Evolutionary conservation across 1,140 invertebrate genomes (phyloP).

Genomic region (Drosophila ironensis): DNA sequence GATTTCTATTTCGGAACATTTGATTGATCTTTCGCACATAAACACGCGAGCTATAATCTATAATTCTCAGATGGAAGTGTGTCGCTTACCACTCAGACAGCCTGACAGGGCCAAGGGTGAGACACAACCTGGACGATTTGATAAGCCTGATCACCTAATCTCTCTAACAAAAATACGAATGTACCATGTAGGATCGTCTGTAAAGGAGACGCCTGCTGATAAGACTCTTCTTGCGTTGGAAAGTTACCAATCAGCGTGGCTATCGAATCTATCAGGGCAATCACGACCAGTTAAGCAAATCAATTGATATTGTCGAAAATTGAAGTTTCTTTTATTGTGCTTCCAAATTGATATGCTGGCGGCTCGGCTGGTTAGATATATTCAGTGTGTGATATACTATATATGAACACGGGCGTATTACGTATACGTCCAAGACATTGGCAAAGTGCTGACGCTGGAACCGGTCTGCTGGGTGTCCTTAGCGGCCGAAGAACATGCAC

Average conservation of each 20-base stretch:
- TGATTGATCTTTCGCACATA: constrained; percentile 54
- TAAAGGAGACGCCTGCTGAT: constrained; percentile 38
- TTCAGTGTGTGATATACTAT: constrained; percentile 21
- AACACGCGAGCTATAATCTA: constrained; percentile 63
- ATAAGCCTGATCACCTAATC: constrained; percentile 61
- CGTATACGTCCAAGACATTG: constrained; percentile 46
- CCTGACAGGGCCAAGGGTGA: constrained; percentile 51
- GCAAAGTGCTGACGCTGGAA: constrained; percentile 32
- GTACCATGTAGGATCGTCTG: constrained; percentile 20
- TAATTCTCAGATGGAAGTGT: constrained; percentile 30
- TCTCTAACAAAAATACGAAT: constrained; percentile 6
- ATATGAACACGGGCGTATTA: constrained; percentile 20
- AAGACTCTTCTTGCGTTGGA: constrained; percentile 55
- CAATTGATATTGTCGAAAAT: constrained; percentile 67
- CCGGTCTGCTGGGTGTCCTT: constrained; percentile 64
- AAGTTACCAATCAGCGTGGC: constrained; percentile 51
- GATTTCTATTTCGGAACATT: constrained; percentile 8
- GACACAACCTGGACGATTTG: constrained; percentile 35
- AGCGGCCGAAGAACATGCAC: constrained; percentile 64
- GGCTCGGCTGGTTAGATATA: not conserved
- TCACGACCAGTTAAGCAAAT: constrained; percentile 68
- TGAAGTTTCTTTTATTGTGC: constrained; percentile 9
- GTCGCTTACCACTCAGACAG: constrained; percentile 30
- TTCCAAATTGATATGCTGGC: constrained; percentile 31
- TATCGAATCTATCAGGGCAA: constrained; percentile 72